Conservation (phyloP, 2,888 invertebrate species). For the Cataglyphis rosenhaueri region DNA sequence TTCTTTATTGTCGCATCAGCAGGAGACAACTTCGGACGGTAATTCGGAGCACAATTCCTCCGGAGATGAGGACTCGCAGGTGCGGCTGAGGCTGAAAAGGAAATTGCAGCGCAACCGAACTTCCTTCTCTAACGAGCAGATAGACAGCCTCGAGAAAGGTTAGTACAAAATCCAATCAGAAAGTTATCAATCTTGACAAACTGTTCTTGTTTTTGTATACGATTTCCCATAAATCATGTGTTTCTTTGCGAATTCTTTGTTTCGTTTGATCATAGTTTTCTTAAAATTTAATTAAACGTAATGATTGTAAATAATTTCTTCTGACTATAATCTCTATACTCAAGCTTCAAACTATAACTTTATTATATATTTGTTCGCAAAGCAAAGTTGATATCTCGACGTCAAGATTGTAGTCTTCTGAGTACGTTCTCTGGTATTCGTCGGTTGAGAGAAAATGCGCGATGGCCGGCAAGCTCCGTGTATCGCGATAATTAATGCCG, state of each 20-base stretch:
- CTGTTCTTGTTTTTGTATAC: background rate
- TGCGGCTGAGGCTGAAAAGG: constrained; percentile 96
- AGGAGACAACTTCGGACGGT: constrained; percentile 93
- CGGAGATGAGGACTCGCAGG: constrained; percentile 96
- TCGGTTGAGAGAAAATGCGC: constrained; percentile 30
- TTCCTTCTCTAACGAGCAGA: constrained; percentile 99
- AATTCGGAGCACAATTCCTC: constrained; percentile 97
- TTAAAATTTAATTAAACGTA: background rate
- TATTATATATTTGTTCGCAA: background rate
- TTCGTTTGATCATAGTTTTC: too few relatives aligned
- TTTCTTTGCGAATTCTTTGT: background rate
- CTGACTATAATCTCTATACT: background rate
- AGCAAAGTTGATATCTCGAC: background rate
- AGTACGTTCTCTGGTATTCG: background rate
- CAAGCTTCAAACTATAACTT: background rate
- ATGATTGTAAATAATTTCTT: background rate
- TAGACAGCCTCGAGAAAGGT: constrained; percentile 99
- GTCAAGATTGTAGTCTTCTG: constrained; percentile 5
- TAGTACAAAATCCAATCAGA: constrained; percentile 74
- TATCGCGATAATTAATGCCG: constrained; percentile 52
- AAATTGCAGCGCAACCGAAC: constrained; percentile 99
- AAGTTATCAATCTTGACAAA: constrained; percentile 17
- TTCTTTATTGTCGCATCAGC: constrained; percentile 85
- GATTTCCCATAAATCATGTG: background rate
- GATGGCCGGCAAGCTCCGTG: constrained; percentile 28